Evolutionary conservation across 2,113 vertebrate species (phyloP), one percentile per base, ranked within the genome.

Genomic region (Elgaria multicarinata): DNA sequence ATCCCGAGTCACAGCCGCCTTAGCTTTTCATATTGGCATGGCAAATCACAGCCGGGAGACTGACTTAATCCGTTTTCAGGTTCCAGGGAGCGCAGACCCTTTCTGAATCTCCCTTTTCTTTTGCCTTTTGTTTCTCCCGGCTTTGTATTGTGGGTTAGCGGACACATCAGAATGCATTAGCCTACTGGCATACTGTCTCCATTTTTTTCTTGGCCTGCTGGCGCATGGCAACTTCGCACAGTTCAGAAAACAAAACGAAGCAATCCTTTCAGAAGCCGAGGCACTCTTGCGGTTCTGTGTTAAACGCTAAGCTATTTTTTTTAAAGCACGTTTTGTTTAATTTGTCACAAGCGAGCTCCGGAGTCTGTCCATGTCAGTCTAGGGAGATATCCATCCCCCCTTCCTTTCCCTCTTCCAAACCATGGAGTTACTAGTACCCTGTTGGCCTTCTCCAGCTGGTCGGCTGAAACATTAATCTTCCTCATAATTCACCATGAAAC

Each of bases 61-160:
- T 74, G 86, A 93, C 89, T 85, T 94, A 96, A 97, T 96, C 92
- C 92, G 85, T 97, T 89, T 96, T 96, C 92, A 93, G 92, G 89
- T 93, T 93, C 88, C 77, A 72, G 93, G 92, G 95, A 93, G 93
- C 94, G 92, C 91, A 95, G 95, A 92, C 94, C 91, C 92, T 93
- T 93, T 93, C 92, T 95, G 91, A 94, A 89, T 94, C 96, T 95
- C 92, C 76, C 58, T 91, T 89, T 94, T 95, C 93, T 96, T 95
- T 94, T 67, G 53, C 72, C 82, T 90, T 95, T 94, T 95, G 90
- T 95, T 96, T 96, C 78, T 81, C 87, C 33, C 84, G 78, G 89
- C 89, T 96, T 96, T 96, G 91, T 95, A 88, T 91, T 92, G 86
- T 87, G 91, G 93, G 82, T 90, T 93, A 95, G 93, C 93, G 94